A percentile compares a stretch with the other conserved stretches of the same genome.
These are phyloP conservation scores for Trissoscelio sp. DNA, from an alignment of 2,888 invertebrate species.

Conservation along the genomic window DNA sequence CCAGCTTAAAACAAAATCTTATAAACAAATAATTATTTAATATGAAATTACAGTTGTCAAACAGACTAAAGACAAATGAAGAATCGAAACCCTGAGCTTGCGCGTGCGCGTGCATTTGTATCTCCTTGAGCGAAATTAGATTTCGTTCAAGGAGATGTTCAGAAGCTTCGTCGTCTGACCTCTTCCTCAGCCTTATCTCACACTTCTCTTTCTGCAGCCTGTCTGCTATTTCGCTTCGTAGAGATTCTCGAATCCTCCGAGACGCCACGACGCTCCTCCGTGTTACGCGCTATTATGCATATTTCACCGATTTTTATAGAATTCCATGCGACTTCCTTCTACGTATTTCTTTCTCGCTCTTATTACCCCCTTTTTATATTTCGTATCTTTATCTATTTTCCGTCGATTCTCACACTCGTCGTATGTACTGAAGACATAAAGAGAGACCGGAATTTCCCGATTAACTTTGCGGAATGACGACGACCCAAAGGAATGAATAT, in stretches of 20 bases:
- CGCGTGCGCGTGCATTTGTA: slow-evolving; percentile 69
- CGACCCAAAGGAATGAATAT: slow-evolving; percentile 40
- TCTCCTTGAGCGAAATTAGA: slow-evolving; percentile 74
- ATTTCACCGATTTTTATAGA: slow-evolving; percentile 81
- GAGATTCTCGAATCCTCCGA: slow-evolving; percentile 76
- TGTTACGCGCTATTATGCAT: slow-evolving; percentile 77
- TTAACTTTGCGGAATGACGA: slow-evolving; percentile 71
- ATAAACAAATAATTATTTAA: too few species aligned
- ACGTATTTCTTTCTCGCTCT: slow-evolving; percentile 39
- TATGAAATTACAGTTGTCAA: too few species aligned
- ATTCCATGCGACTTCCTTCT: slow-evolving; percentile 73
- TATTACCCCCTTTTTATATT: slow-evolving; percentile 35
- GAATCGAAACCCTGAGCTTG: slow-evolving; percentile 11
- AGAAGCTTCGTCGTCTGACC: slow-evolving; percentile 75
- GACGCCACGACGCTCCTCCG: slow-evolving; percentile 74
- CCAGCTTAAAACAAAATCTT: too few species aligned
- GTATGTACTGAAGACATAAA: slow-evolving; percentile 30
- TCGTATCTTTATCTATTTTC: slow-evolving; percentile 56
- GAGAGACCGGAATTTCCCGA: slow-evolving; percentile 71
- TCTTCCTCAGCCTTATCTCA: slow-evolving; percentile 64
- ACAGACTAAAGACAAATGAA: slow-evolving; percentile 9
- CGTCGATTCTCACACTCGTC: slow-evolving; percentile 49
- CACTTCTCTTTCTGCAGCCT: slow-evolving; percentile 58
- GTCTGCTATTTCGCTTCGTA: slow-evolving; percentile 64
- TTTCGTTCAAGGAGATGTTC: slow-evolving; percentile 78